Evolutionary conservation across 2,797 vertebrate species (phyloP).

Genomic region (Acanthiza pusilla): DNA sequence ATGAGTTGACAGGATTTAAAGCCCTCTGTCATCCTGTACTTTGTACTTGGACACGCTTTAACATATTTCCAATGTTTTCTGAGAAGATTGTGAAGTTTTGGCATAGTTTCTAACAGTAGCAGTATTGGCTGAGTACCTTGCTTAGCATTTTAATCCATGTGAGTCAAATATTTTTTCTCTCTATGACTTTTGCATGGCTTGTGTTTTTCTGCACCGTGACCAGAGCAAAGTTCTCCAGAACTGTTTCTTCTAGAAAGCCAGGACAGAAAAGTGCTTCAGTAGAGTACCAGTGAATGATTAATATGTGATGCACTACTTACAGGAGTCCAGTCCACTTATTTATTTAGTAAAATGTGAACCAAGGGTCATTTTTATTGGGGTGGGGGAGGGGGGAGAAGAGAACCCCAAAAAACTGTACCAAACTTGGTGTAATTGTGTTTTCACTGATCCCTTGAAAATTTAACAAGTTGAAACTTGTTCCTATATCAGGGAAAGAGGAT

Average conservation of each 20-base stretch:
- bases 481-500: not conserved
- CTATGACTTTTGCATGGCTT: not conserved
- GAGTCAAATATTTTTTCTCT: not conserved
- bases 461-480: not conserved
- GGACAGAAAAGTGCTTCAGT: not conserved
- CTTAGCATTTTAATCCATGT: not conserved
- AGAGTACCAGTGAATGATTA: not conserved
- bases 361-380: not conserved
- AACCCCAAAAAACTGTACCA: not conserved
- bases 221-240: not conserved
- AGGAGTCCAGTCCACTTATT: not conserved
- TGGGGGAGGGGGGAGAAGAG: not conserved
- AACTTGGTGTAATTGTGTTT: not conserved
- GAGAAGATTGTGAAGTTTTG: not conserved
- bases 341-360: not conserved
- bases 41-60: constrained; percentile 1
- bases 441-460: not conserved
- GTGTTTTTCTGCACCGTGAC: not conserved
- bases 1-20: not conserved
- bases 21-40: not conserved
- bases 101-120: not conserved
- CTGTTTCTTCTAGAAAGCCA: not conserved
- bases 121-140: not conserved
- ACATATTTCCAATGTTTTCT: not conserved
- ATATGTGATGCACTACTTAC: not conserved